Conservation (phyloP, 1,140 invertebrate genomes). For the Drosophila mauritiana region DNA sequence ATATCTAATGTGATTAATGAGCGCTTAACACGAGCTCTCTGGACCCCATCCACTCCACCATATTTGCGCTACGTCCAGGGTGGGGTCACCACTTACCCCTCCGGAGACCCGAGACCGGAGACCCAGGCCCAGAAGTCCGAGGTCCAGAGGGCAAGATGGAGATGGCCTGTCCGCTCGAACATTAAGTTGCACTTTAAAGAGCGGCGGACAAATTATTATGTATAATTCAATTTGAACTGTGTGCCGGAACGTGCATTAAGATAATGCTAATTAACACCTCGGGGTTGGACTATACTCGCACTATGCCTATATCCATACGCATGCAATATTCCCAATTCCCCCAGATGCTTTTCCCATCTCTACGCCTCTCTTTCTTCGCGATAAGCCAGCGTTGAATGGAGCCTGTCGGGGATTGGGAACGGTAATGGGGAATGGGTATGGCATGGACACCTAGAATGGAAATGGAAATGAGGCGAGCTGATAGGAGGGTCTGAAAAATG, state of each 20-base stretch:
- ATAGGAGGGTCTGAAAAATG: slow-evolving; percentile 68
- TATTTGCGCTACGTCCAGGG: slow-evolving; percentile 23
- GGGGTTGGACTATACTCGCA: slow-evolving; percentile 17
- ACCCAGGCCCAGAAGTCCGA: not conserved
- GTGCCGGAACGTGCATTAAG: slow-evolving; percentile 82
- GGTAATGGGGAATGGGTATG: slow-evolving; percentile 34
- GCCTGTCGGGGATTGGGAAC: slow-evolving; percentile 1
- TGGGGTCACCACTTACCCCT: slow-evolving; percentile 34
- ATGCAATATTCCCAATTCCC: slow-evolving; percentile 2
- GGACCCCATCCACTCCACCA: slow-evolving; percentile 7
- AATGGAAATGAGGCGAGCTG: slow-evolving; percentile 67
- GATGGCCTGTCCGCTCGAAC: slow-evolving; percentile 43
- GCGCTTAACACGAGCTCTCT: slow-evolving; percentile 73
- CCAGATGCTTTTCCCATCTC: slow-evolving; percentile 16
- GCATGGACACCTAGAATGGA: slow-evolving; percentile 2
- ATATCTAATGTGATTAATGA: slow-evolving; percentile 82
- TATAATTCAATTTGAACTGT: slow-evolving; percentile 83
- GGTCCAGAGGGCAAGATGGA: not conserved
- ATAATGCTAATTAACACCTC: slow-evolving; percentile 82
- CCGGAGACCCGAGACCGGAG: not conserved
- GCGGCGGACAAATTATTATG: slow-evolving; percentile 80
- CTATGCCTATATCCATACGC: not conserved
- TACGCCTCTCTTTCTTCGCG: slow-evolving; percentile 46
- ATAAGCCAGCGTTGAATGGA: slow-evolving; percentile 22
- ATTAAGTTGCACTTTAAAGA: slow-evolving; percentile 80